Evolutionary conservation across 92 coral and sea anemone species (phyloP), one percentile per base, ranked within the genome.

Genomic region (Chrysogorgia sp.): DNA sequence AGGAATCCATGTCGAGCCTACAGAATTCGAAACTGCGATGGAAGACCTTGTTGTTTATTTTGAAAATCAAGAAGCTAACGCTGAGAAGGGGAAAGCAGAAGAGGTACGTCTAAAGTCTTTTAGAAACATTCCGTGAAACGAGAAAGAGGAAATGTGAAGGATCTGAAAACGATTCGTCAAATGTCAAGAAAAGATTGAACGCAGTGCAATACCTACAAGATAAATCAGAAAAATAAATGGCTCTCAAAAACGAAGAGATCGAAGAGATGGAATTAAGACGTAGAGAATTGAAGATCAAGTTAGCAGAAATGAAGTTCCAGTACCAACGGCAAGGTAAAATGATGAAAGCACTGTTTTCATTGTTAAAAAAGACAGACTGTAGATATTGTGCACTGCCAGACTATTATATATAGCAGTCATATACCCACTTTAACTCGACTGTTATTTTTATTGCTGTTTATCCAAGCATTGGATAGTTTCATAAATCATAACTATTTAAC

Each of bases 271-370:
- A 58, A 28, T 58, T 1, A 24, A 58, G 64, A 28, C 64, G 64
- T 13, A 58, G 23, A 28, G 64, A 58, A 58, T 58, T 58, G 64
- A 28, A 58, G 64, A 20, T 58, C 64, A 58, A 58, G 23, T 20
- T 15, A 28, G 64, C 15, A 28, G 22, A 58, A 6, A 10, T 19
- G 64, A 58, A 28, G 1, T 58, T 58, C 1, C 64, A 24, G 24
- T 12, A 58, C 64, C 64, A 58, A 1, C 64, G 23, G 23, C 64
- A 58, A 58, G 64, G 21, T 58, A 26, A 58, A 15, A 58, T 58
- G 64, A 19, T 58, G 22, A 58, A 58, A 58, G 64, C 68, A 61
- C 35, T 22, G 35, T 61, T 61, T 61, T 28, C 68, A 61, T 28
- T 58, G 64, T 15, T 58, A 1, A 58, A 58, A 28, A 58, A 13